Evolutionary conservation across 92 coral and sea anemone species (phyloP), one percentile per base, ranked within the genome.

Genomic region (Bergia sp.): DNA sequence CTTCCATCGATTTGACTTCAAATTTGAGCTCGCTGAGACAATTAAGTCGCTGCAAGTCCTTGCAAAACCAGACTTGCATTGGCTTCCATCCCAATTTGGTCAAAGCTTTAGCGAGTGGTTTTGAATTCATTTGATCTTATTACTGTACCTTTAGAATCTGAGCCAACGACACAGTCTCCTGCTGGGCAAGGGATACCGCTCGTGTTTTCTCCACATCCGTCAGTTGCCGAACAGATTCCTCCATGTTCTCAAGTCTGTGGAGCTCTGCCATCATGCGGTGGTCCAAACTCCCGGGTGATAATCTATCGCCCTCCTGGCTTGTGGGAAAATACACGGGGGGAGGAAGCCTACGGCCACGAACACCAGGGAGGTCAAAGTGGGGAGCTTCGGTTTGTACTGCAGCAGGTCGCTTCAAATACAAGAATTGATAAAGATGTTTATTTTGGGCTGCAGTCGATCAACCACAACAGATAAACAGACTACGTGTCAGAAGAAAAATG

Each of bases 241-340:
- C 98, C 93, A 97, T 96, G 89, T 96, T 95, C 91, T 97, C 99
- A 53, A 97, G 89, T 74, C 93, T 88, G 82, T 96, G 96, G 49
- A 96, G 96, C 82, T 97, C 99, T 23, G 98, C 99, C 82, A 96
- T 93, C 89, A 97, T 89, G 45, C 95, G 93, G 83, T 89, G 88
- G 82, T 97, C 96, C 42, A 97, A 95, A 82, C 98, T 91, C 37
- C 96, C 99, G 53, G 99, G 99, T 15, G 99, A 97, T 92, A 97
- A 86, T 65, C 98, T 94, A 57, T 90, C 91, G 42, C 98, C 98
- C 87, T 96, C 93, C 90, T 88, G 94, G 82, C 86, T 91, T 40
- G 85, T 82, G 3, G 95, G 93, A 44, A 29, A 61, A 80, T 90
- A 93, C 75, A 88, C 91, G 42, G 96, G 82, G 6, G 95, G 96